These are phyloP conservation scores for Drosophila santomea DNA, from an alignment of 1,140 invertebrate species.

Conservation along the genomic window DNA sequence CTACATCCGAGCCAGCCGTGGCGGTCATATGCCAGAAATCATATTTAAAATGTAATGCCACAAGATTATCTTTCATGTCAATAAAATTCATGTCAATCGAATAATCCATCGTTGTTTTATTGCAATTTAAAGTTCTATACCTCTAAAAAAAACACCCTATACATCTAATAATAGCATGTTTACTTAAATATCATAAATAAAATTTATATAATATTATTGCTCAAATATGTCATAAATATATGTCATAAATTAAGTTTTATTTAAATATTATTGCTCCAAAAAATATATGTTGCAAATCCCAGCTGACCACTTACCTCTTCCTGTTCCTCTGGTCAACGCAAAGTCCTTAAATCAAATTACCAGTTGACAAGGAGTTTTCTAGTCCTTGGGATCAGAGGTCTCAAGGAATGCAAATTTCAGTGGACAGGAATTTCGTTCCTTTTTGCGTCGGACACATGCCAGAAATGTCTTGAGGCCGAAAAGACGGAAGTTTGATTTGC, in stretches of 20 bases:
- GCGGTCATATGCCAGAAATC: no score
- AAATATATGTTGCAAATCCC: slow-evolving; percentile 3
- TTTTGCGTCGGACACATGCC: slow-evolving; percentile 48
- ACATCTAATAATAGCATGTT: no score
- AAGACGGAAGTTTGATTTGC: slow-evolving; percentile 80
- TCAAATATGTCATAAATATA: no score
- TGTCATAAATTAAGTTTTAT: background rate
- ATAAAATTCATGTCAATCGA: no score
- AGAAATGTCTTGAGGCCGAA: slow-evolving; percentile 51
- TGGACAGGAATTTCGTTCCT: slow-evolving; percentile 44
- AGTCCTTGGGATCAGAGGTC: slow-evolving; percentile 35
- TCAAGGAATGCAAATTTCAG: slow-evolving; percentile 65
- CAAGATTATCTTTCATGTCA: no score
- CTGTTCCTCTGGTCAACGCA: slow-evolving; percentile 18
- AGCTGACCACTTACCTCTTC: background rate
- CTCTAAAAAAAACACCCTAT: no score
- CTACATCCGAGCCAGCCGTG: no score
- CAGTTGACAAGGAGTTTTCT: slow-evolving; percentile 58
- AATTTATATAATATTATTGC: background rate
- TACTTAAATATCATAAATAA: no score
- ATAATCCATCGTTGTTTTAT: no score
- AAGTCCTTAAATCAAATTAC: slow-evolving; percentile 74
- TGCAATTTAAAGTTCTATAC: no score
- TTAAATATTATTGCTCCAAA: background rate
- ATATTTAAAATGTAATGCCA: no score